Conservation (phyloP, 2,888 invertebrate genomes). For the Eupelmus urozonus region DNA sequence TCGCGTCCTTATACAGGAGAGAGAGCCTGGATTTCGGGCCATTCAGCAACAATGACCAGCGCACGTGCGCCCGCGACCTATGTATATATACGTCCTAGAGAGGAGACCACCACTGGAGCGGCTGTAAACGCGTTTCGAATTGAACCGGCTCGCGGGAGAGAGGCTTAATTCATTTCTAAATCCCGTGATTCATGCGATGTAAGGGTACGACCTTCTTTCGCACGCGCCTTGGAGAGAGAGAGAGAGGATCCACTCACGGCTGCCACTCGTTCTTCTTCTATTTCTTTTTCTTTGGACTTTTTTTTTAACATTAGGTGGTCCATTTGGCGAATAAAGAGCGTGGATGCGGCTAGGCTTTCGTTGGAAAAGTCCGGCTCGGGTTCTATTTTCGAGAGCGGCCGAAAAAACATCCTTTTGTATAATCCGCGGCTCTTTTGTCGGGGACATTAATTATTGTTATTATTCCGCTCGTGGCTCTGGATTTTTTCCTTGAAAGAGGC, state of each 20-base stretch:
- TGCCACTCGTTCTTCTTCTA: conserved; percentile 5
- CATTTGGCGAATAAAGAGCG: conserved; percentile 50
- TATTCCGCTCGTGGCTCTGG: conserved; percentile 3
- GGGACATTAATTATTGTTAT: conserved; percentile 40
- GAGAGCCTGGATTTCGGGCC: conserved; percentile 33
- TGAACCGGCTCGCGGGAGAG: conserved; percentile 69
- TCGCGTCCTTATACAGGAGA: conserved; percentile 58
- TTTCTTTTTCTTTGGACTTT: not conserved
- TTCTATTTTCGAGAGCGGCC: conserved; percentile 37
- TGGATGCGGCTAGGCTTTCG: not conserved
- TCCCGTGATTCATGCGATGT: conserved; percentile 71
- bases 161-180: conserved; percentile 73
- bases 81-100: conserved; percentile 53
- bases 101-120: conserved; percentile 70
- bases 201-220: conserved; percentile 34
- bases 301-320: conserved; percentile 36
- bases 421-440: conserved; percentile 11
- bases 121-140: conserved; percentile 71
- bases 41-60: conserved; percentile 68
- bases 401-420: conserved; percentile 36
- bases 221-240: conserved; percentile 2
- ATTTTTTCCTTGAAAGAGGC: conserved; percentile 7
- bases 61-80: conserved; percentile 56
- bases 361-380: conserved; percentile 34
- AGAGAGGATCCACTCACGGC: conserved; percentile 23